A percentile compares a stretch with the other conserved stretches of the same genome.
These are phyloP conservation scores for Ctenicera cuprea DNA, from an alignment of 2,888 invertebrate species.

Conservation along the genomic window DNA sequence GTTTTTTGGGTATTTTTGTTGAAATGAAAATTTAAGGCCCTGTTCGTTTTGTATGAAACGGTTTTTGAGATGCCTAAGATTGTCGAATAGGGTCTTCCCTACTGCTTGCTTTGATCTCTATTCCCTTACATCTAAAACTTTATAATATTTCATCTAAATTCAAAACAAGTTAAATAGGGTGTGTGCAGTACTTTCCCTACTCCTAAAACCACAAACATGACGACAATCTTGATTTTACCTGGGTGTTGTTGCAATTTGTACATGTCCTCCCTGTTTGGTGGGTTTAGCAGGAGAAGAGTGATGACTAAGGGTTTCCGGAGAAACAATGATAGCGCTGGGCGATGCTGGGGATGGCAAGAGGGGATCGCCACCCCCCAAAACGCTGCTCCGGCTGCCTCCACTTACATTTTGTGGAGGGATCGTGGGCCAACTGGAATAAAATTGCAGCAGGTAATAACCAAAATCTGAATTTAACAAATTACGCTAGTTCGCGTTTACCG, in stretches of 20 bases:
- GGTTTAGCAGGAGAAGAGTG: constrained; percentile 79
- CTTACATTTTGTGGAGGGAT: constrained; percentile 80
- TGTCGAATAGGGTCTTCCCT: too few relatives aligned
- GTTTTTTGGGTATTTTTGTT: too few relatives aligned
- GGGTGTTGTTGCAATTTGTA: constrained; percentile 75
- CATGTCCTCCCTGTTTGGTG: constrained; percentile 70
- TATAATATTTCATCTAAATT: too few relatives aligned
- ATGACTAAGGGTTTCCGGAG: constrained; percentile 83
- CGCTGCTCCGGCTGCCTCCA: constrained; percentile 77
- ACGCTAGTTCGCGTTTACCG: constrained; percentile 5
- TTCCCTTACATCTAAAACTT: too few relatives aligned
- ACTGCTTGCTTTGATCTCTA: too few relatives aligned
- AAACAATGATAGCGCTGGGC: constrained; percentile 83
- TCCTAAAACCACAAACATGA: too few relatives aligned
- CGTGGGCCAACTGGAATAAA: constrained; percentile 74
- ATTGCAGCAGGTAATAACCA: constrained; percentile 27
- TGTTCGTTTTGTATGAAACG: too few relatives aligned
- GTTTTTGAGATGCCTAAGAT: too few relatives aligned
- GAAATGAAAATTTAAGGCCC: too few relatives aligned
- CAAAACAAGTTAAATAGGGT: too few relatives aligned
- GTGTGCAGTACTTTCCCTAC: too few relatives aligned
- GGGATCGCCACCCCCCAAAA: constrained; percentile 74
- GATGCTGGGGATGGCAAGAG: constrained; percentile 86
- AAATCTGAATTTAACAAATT: constrained; percentile 18
- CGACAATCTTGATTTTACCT: constrained; percentile 68